These are phyloP conservation scores for Xanthia icteritia DNA, from an alignment of 2,888 invertebrate species.

Conservation along the genomic window DNA sequence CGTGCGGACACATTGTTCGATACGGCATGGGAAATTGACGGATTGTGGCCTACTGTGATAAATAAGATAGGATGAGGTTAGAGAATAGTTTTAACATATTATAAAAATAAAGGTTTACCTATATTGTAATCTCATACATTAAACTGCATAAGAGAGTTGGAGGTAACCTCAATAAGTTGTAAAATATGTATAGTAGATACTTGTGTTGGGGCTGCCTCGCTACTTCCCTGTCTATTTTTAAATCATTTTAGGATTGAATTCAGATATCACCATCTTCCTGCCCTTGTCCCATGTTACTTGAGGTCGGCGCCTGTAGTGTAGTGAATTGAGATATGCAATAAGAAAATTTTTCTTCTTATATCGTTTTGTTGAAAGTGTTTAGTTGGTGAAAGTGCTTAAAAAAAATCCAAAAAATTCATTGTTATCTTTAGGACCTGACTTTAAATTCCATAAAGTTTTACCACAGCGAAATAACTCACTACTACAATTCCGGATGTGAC, in stretches of 20 bases:
- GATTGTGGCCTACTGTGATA: neutral
- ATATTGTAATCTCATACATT: neutral
- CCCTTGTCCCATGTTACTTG: no score
- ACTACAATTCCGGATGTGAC: slow-evolving; percentile 11
- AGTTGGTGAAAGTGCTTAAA: neutral
- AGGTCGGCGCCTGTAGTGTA: no score
- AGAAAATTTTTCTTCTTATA: neutral
- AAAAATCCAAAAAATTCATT: no score
- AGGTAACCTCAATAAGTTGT: neutral
- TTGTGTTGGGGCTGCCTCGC: neutral
- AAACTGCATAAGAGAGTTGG: neutral
- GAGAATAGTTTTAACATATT: neutral
- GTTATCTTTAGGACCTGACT: neutral
- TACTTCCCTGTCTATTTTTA: neutral
- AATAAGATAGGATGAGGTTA: neutral
- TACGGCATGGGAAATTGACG: slow-evolving; percentile 21
- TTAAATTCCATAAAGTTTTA: neutral
- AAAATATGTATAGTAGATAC: neutral
- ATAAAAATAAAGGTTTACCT: neutral
- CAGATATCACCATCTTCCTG: no score
- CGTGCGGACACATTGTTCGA: slow-evolving; percentile 35
- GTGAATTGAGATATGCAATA: neutral
- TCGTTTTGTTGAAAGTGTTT: neutral
- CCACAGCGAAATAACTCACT: neutral
- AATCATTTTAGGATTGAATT: neutral